Evolutionary conservation across 2,888 invertebrate genomes (phyloP).

Genomic region (Drosophila mercatorum): DNA sequence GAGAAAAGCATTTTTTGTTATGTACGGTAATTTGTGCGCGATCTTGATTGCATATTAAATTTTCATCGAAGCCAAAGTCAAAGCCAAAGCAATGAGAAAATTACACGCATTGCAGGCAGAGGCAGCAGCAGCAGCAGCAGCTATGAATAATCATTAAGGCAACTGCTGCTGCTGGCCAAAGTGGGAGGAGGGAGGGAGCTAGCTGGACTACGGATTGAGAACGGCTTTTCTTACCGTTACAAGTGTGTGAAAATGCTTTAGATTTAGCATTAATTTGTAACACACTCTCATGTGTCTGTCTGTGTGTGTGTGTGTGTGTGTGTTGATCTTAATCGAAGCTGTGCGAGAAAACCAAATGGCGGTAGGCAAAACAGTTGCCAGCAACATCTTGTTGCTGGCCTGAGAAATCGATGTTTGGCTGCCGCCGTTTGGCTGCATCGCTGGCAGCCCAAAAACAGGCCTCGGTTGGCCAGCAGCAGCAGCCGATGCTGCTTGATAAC

Average conservation of each 20-base stretch:
- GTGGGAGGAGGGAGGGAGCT: slow-evolving; percentile 2
- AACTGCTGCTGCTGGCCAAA: slow-evolving; percentile 40
- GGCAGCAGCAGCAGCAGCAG: slow-evolving; percentile 35
- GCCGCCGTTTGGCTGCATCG: slow-evolving; percentile 19
- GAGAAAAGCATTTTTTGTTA: slow-evolving; percentile 69
- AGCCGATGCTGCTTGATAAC: slow-evolving; percentile 49
- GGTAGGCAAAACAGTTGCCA: slow-evolving; percentile 69
- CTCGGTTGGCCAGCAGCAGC: slow-evolving; percentile 12
- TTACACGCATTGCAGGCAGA: slow-evolving; percentile 70
- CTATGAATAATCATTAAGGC: slow-evolving; percentile 77
- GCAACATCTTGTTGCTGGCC: slow-evolving; percentile 44
- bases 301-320: slow-evolving; percentile 33
- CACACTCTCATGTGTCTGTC: slow-evolving; percentile 19
- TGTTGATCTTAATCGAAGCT: slow-evolving; percentile 75
- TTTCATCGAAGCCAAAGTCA: slow-evolving; percentile 65
- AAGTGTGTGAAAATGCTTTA: slow-evolving; percentile 77
- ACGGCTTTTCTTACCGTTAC: slow-evolving; percentile 67
- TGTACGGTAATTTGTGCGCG: slow-evolving; percentile 78
- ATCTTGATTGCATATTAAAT: slow-evolving; percentile 81
- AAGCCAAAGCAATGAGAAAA: slow-evolving; percentile 74
- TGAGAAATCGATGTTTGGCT: slow-evolving; percentile 52
- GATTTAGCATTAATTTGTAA: slow-evolving; percentile 76
- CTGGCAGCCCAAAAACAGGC: slow-evolving; percentile 13
- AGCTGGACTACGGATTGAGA: slow-evolving; percentile 27
- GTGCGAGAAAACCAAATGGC: slow-evolving; percentile 69